phyloP scores from a whole-genome alignment of 2,113 vertebrate species.

The Oryzias celebensis region DNA sequence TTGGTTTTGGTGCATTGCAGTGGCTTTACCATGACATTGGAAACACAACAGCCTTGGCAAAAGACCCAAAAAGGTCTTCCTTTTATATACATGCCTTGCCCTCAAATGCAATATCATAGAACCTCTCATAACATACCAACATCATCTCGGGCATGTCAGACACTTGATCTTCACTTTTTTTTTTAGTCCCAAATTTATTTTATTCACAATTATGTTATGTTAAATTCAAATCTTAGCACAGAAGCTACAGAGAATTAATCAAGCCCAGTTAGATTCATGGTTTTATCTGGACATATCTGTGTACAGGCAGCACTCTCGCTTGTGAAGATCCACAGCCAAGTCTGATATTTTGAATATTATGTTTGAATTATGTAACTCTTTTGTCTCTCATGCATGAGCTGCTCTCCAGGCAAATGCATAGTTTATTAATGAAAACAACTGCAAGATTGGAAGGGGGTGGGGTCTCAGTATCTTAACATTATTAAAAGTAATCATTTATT shows the following conservation, averaged over 20 bases:
- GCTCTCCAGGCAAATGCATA: slow-evolving; percentile 51
- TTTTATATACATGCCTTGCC: slow-evolving; percentile 21
- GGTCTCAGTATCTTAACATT: slow-evolving; percentile 11
- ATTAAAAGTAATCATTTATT: not conserved
- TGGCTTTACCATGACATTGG: slow-evolving; percentile 74
- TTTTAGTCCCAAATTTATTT: slow-evolving; percentile 47
- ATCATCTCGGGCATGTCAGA: slow-evolving; percentile 10
- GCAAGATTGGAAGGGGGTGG: slow-evolving; percentile 52
- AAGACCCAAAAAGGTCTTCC: slow-evolving; percentile 65
- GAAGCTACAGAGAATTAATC: slow-evolving; percentile 24
- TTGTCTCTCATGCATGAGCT: slow-evolving; percentile 71
- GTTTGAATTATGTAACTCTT: slow-evolving; percentile 73
- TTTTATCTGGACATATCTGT: slow-evolving; percentile 63
- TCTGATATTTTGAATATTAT: slow-evolving; percentile 70
- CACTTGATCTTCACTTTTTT: slow-evolving; percentile 36
- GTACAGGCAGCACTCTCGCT: slow-evolving; percentile 67
- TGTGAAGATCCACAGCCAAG: slow-evolving; percentile 60
- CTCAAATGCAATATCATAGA: not conserved
- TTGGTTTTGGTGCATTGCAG: slow-evolving; percentile 81
- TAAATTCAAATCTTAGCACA: slow-evolving; percentile 55
- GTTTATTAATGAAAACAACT: slow-evolving; percentile 72
- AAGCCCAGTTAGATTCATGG: slow-evolving; percentile 44
- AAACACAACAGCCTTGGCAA: slow-evolving; percentile 75
- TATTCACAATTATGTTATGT: slow-evolving; percentile 37
- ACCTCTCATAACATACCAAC: not conserved